Evolutionary conservation across 2,113 vertebrate species (phyloP), one percentile per base, ranked within the genome.

Genomic region (Coryphaenoides rupestris): DNA sequence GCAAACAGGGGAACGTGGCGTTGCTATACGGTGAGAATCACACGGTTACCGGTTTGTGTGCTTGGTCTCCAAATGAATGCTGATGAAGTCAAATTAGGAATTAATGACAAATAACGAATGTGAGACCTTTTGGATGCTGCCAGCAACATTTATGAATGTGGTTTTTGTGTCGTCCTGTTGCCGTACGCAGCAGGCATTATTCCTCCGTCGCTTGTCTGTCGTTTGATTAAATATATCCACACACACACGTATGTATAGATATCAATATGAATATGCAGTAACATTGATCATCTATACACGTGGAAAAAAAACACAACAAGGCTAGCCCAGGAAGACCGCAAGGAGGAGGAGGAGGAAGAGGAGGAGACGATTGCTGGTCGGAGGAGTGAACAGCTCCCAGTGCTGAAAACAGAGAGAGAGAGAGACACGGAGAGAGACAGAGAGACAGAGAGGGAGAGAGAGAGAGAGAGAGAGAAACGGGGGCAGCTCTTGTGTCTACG

Each of bases 321-420:
- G 26, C 26, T 28, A 6, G 26, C 26, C 26, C 6, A 12, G 46
- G 46, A 47, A 47, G 46, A 16, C 12, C 10, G 47, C 1, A n/a
- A 49, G 47, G 16, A 49, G 5, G 5, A 49, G 6, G n/a, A n/a
- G n/a, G 55, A 19, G 14, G 56, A 16, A 21, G 26, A n/a, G n/a
- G n/a, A n/a, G n/a, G n/a, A n/a, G n/a, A n/a, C n/a, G n/a, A n/a
- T 14, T 23, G 19, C 21, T 21, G 19, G 19, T 23, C 19, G 9
- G 19, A 21, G 16, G 54, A 33, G 65, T 69, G 91, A 92, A 92
- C 93, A 94, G 93, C 84, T 91, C 92, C 93, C 59, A 82, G 92
- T 94, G 92, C 93, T 94, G 13, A 21, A 50, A 14, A 14, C n/a
- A 12, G 26, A 50, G 16, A 33, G 17, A 53, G 19, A 93, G 65